Conservation (phyloP, 2,113 vertebrate species). For the Marmota monax region DNA sequence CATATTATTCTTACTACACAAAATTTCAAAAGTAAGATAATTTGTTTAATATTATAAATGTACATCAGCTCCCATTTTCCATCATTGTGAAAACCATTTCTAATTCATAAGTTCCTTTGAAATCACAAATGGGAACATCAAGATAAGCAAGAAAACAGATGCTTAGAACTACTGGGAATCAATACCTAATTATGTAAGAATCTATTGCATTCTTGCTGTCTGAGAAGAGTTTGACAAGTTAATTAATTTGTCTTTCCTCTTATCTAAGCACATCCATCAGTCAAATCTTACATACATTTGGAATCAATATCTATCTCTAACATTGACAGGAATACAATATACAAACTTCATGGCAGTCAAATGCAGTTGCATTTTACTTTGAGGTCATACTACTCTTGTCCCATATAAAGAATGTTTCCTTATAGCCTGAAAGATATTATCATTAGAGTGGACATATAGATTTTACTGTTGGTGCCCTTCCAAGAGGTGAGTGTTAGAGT, state of each 20-base stretch:
- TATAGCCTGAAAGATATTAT: not conserved
- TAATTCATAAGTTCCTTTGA: conserved; percentile 56
- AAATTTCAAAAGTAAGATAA: conserved; percentile 6
- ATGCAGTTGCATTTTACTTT: not conserved
- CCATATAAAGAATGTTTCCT: not conserved
- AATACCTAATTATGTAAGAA: conserved; percentile 73
- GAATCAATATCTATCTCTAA: conserved; percentile 8
- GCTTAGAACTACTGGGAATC: conserved; percentile 61
- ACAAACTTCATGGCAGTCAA: not conserved
- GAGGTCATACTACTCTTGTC: not conserved
- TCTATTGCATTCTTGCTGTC: conserved; percentile 53
- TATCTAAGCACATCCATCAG: conserved; percentile 64
- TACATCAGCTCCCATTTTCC: not conserved
- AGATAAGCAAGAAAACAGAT: conserved; percentile 72
- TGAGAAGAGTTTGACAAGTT: conserved; percentile 65
- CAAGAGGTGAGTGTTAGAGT: not conserved
- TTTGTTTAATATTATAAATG: not conserved
- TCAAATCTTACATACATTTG: conserved; percentile 2
- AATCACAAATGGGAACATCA: conserved; percentile 62
- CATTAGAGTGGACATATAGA: not conserved
- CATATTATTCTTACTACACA: not conserved
- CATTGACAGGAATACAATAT: not conserved
- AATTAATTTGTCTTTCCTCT: conserved; percentile 75
- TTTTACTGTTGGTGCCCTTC: not conserved
- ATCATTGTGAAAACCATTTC: conserved; percentile 31